Conservation (phyloP, 2,113 vertebrate species). For the Aleadryas rufinucha region DNA sequence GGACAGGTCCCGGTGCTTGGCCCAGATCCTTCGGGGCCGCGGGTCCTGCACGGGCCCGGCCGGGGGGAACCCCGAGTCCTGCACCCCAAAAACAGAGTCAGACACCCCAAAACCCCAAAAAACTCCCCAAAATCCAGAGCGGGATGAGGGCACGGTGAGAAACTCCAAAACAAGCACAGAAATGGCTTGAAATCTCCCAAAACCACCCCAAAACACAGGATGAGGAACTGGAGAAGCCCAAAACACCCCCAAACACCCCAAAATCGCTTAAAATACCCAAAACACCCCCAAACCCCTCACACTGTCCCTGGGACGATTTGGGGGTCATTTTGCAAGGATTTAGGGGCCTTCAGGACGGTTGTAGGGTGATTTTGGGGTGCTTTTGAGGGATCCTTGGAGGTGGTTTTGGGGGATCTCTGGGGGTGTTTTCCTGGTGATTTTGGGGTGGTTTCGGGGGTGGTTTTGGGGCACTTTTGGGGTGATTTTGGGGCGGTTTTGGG, state of each 20-base stretch:
- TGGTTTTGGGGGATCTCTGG: too few species aligned
- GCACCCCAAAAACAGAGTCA: neutral
- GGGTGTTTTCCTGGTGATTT: too few species aligned
- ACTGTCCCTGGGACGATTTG: neutral
- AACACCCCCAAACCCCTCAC: neutral
- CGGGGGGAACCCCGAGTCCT: neutral
- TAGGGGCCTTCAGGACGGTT: too few species aligned
- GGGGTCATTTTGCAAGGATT: too few species aligned
- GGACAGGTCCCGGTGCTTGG: neutral
- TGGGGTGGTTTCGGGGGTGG: too few species aligned
- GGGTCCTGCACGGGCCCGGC: neutral
- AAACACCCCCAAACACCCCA: neutral
- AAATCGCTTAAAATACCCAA: neutral
- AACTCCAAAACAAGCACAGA: neutral
- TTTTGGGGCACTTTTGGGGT: too few species aligned
- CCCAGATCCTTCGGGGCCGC: neutral
- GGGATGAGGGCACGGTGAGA: rapidly evolving
- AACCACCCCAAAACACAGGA: neutral
- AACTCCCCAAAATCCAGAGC: neutral
- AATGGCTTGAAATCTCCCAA: neutral
- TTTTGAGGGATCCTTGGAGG: too few species aligned
- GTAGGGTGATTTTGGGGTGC: too few species aligned
- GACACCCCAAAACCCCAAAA: neutral
- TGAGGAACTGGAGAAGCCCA: rapidly evolving
- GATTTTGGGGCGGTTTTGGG: too few species aligned